Evolutionary conservation across 2,113 vertebrate genomes (phyloP).

Genomic region (Lynx canadensis): DNA sequence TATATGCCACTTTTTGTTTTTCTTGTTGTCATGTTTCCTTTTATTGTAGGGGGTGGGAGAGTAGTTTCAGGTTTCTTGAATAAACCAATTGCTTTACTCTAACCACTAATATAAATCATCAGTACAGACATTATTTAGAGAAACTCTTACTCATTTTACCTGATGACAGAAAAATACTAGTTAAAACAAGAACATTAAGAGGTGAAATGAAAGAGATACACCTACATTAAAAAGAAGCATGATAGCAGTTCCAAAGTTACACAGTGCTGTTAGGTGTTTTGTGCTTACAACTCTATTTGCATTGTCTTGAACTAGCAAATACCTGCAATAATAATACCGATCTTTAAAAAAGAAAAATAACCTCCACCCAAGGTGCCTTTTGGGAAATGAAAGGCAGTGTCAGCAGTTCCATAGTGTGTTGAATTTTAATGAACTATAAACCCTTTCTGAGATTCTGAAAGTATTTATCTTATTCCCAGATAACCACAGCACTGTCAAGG

Average conservation of each 20-base stretch:
- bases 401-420: not conserved
- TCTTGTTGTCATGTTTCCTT: not conserved
- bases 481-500: not conserved
- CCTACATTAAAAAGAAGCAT: not conserved
- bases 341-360: not conserved
- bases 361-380: not conserved
- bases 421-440: constrained; percentile 29
- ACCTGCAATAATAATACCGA: not conserved
- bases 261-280: not conserved
- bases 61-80: not conserved
- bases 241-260: not conserved
- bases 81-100: not conserved
- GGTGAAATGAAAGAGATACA: not conserved
- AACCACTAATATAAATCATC: not conserved
- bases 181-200: not conserved
- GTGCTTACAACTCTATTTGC: not conserved
- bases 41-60: accelerated
- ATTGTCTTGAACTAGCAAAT: not conserved
- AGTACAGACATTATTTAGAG: not conserved
- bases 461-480: not conserved
- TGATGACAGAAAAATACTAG: not conserved
- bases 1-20: not conserved
- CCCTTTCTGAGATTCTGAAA: not conserved
- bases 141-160: not conserved
- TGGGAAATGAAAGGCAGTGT: not conserved